These are phyloP conservation scores for Neodon shergylaensis DNA, from an alignment of 2,113 vertebrate genomes.

Conservation along the genomic window DNA sequence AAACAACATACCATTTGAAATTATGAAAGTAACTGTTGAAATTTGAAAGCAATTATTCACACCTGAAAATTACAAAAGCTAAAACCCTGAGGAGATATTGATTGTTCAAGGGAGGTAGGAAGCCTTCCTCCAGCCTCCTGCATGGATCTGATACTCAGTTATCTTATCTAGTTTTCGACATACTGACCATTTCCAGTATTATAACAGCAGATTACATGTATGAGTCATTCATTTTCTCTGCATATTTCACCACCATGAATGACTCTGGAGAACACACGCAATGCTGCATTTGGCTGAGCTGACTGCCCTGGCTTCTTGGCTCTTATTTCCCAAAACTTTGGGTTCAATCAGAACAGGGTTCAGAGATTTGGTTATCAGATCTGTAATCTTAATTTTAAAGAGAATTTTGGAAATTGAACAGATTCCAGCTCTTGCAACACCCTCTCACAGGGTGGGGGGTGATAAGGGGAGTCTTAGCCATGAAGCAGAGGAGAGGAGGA, in stretches of 20 bases:
- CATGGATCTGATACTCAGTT: background rate
- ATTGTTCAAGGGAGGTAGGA: background rate
- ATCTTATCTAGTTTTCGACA: background rate
- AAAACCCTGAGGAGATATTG: background rate
- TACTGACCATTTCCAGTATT: background rate
- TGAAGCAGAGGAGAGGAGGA: background rate
- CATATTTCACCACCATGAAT: background rate
- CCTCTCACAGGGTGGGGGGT: background rate
- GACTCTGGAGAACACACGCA: background rate
- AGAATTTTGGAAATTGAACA: constrained; percentile 56
- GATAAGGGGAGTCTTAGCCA: background rate
- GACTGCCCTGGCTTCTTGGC: background rate
- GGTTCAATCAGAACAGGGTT: constrained; percentile 62
- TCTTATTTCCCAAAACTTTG: constrained; percentile 67
- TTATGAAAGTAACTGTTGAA: background rate
- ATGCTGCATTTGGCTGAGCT: background rate
- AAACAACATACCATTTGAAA: background rate
- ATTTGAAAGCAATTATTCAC: background rate
- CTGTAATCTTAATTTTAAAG: constrained; percentile 44
- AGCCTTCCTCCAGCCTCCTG: background rate
- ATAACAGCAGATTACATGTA: background rate
- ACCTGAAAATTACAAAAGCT: background rate
- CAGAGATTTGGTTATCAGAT: constrained; percentile 47
- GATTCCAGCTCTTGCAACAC: constrained; percentile 72
- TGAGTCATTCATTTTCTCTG: background rate